phyloP scores from a whole-genome alignment of 1,140 invertebrate genomes.

The Aethina tumida region DNA sequence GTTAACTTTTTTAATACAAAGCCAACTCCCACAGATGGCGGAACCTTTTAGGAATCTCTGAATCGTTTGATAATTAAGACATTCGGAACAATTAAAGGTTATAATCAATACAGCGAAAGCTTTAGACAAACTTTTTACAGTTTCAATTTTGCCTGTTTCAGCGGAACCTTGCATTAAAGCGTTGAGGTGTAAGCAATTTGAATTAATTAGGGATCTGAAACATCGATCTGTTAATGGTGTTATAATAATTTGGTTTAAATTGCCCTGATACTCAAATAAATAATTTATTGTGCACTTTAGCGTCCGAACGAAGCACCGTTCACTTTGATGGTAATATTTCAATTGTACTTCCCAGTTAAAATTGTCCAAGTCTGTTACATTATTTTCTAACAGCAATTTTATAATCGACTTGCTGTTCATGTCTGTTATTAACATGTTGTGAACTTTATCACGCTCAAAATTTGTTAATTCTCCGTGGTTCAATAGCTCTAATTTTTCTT shows the following conservation, averaged over 20 bases:
- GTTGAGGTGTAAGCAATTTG: conserved; percentile 63
- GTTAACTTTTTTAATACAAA: conserved; percentile 64
- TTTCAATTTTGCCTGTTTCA: conserved; percentile 84
- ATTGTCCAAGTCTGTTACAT: conserved; percentile 32
- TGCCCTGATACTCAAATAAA: conserved; percentile 86
- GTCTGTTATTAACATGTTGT: too few relatives aligned
- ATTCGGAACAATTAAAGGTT: conserved; percentile 87
- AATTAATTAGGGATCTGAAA: conserved; percentile 75
- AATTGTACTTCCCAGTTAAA: conserved; percentile 85
- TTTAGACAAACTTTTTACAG: conserved; percentile 70
- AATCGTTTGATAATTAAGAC: conserved; percentile 80
- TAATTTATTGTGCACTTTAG: conserved; percentile 75
- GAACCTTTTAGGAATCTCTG: conserved; percentile 82
- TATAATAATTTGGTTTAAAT: conserved; percentile 59
- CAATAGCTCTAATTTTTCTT: conserved; percentile 12
- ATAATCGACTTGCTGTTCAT: too few relatives aligned
- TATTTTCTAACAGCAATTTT: too few relatives aligned
- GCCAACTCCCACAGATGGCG: conserved; percentile 79
- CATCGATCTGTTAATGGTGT: conserved; percentile 72
- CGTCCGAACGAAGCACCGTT: conserved; percentile 64
- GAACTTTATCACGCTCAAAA: too few relatives aligned
- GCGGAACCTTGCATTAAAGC: conserved; percentile 72
- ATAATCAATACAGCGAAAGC: conserved; percentile 83
- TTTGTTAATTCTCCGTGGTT: too few relatives aligned
- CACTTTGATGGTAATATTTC: conserved; percentile 80